Conservation (phyloP, 2,797 vertebrate species). For the Mionectes olivaceus region DNA sequence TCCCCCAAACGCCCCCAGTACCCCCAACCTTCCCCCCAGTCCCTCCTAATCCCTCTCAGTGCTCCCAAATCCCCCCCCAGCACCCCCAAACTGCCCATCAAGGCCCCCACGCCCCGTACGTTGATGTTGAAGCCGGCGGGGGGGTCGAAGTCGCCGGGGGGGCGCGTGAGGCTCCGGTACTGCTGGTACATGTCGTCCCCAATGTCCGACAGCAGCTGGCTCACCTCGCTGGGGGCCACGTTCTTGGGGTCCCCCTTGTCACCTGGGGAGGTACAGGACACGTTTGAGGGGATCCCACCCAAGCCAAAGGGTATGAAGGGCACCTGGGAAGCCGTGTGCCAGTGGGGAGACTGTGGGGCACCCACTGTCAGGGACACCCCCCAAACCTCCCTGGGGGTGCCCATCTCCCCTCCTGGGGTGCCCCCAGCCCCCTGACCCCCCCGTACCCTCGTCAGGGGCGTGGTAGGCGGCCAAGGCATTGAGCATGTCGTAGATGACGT, state of each 20-base stretch:
- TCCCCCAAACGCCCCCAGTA: too few species aligned
- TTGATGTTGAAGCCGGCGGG: constrained; percentile 94
- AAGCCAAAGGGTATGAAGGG: background rate
- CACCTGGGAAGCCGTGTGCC: background rate
- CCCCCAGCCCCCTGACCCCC: background rate
- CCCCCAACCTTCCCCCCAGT: too few species aligned
- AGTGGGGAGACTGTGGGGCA: background rate
- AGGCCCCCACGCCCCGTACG: constrained; percentile 49
- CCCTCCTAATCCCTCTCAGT: too few species aligned
- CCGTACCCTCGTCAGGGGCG: constrained; percentile 91
- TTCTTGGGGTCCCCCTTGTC: background rate
- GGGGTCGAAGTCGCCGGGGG: constrained; percentile 92
- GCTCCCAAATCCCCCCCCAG: background rate
- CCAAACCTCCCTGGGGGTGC: background rate
- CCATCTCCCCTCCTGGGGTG: background rate
- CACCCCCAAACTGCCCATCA: background rate
- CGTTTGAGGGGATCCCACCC: background rate
- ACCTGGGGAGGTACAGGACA: background rate
- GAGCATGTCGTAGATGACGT: constrained; percentile 97
- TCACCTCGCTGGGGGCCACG: background rate
- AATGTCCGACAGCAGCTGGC: background rate
- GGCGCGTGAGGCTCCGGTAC: constrained; percentile 86
- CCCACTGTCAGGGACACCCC: background rate
- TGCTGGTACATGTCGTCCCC: background rate
- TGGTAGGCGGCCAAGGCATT: constrained; percentile 95